Evolutionary conservation across 2,113 vertebrate species (phyloP).

Genomic region (Cheirogaleus medius): DNA sequence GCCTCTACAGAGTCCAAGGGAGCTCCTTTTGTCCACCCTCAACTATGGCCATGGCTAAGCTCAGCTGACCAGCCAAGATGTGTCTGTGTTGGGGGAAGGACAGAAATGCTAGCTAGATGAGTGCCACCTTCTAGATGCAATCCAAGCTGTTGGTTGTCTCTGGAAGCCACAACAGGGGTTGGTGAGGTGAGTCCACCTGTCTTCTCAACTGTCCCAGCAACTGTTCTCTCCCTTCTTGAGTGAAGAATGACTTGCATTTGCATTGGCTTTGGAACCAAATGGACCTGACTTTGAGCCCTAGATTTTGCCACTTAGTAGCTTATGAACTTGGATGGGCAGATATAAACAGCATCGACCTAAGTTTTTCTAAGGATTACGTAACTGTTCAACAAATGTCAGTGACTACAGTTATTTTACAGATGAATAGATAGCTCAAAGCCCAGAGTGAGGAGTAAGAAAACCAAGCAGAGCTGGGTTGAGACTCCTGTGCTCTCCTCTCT

Average conservation of each 20-base stretch:
- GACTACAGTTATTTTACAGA: constrained; percentile 15
- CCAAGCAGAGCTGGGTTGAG: not conserved
- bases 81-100: not conserved
- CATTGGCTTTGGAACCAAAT: not conserved
- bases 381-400: not conserved
- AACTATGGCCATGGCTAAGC: not conserved
- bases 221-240: not conserved
- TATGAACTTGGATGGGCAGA: not conserved
- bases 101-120: not conserved
- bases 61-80: not conserved
- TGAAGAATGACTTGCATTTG: not conserved
- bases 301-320: constrained; percentile 1
- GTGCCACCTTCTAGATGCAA: not conserved
- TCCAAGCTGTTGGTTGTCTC: not conserved
- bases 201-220: not conserved
- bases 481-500: not conserved
- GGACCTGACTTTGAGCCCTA: not conserved
- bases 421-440: not conserved
- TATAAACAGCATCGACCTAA: not conserved
- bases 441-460: not conserved
- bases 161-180: not conserved
- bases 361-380: constrained; percentile 41
- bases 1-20: not conserved
- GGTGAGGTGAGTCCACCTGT: not conserved
- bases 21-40: not conserved